These are phyloP conservation scores for Phalacrocorax brasilianus DNA, from an alignment of 2,113 vertebrate species.

Conservation along the genomic window DNA sequence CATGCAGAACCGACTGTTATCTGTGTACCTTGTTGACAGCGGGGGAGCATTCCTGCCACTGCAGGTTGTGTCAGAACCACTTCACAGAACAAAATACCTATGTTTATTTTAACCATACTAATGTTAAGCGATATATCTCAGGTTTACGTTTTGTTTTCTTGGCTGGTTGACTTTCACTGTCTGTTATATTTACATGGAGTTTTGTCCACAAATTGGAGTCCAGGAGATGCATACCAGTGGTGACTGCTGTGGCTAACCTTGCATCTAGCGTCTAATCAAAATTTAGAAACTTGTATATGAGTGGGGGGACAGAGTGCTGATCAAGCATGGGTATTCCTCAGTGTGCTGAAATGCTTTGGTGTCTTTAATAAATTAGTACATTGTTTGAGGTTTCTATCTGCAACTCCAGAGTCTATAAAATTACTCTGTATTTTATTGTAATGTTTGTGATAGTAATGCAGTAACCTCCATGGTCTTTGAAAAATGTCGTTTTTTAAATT, in stretches of 20 bases:
- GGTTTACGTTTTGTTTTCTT: neutral
- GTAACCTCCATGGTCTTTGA: neutral
- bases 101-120: neutral
- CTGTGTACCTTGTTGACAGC: slow-evolving; percentile 83
- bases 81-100: neutral
- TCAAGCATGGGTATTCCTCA: no score
- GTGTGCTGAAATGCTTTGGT: neutral
- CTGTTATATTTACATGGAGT: neutral
- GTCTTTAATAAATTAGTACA: neutral
- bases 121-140: neutral
- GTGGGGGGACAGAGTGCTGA: neutral
- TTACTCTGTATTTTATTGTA: neutral
- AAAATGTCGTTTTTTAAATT: neutral
- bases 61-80: slow-evolving; percentile 68
- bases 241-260: neutral
- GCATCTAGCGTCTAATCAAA: neutral
- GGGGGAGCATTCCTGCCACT: slow-evolving; percentile 86
- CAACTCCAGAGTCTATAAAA: neutral
- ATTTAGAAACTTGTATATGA: neutral
- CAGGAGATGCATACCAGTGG: rapidly evolving
- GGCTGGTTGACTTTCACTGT: neutral
- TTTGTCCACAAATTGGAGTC: neutral
- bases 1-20: slow-evolving; percentile 81
- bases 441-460: neutral
- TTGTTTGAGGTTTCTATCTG: neutral